phyloP scores from a whole-genome alignment of 2,113 vertebrate genomes.

The Rhizomys pruinosus region DNA sequence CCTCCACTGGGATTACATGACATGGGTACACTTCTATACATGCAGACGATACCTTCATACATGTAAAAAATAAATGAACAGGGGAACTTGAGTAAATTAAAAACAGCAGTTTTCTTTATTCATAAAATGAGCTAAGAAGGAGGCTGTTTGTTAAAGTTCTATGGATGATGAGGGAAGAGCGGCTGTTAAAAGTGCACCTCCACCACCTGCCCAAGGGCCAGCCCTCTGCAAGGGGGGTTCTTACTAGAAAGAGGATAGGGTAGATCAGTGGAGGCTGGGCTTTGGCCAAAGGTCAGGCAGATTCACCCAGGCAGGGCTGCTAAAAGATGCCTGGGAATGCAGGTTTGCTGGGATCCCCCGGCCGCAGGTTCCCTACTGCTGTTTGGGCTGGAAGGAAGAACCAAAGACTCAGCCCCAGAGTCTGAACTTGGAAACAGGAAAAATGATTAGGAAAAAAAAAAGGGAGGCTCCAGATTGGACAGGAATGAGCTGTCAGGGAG shows the following conservation, averaged over 20 bases:
- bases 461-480: no score
- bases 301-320: not conserved
- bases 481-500: no score
- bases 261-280: not conserved
- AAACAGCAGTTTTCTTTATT: not conserved
- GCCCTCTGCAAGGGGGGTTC: not conserved
- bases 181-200: not conserved
- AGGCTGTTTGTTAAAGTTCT: not conserved
- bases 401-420: not conserved
- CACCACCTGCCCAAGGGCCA: not conserved
- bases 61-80: no score
- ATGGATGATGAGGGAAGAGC: not conserved
- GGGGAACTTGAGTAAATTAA: not conserved
- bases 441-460: no score
- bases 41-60: no score
- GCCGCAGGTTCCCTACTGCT: no score
- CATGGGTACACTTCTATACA: not conserved
- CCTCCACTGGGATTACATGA: not conserved
- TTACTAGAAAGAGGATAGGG: not conserved
- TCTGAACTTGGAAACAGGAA: not conserved
- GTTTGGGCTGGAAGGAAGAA: conserved; percentile 5
- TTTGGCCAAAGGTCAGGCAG: not conserved
- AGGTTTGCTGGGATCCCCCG: no score
- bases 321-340: not conserved
- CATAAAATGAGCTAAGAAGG: conserved; percentile 1